Percentiles rank a stretch among this genome's conserved stretches.
Evolutionary conservation across 2,888 invertebrate genomes (phyloP).

Genomic region (Trissoscelio sp.): DNA sequence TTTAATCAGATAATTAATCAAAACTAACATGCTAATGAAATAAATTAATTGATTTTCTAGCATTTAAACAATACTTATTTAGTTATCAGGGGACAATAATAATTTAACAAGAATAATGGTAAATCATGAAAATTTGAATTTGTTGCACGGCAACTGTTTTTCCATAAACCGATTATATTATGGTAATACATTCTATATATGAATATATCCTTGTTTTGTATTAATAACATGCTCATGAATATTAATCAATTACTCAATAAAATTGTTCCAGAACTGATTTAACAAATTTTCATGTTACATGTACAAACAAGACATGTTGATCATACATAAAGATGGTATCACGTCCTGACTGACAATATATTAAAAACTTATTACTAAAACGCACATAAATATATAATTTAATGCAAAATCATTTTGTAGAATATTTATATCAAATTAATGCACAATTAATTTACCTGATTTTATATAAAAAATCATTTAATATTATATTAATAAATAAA

Average conservation of each 20-base stretch:
- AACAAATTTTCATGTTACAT: conserved; percentile 29
- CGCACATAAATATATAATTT: background rate
- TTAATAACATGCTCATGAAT: conserved; percentile 18
- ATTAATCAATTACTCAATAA: conserved; percentile 4
- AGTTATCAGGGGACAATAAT: too few species aligned
- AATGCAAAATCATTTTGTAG: background rate
- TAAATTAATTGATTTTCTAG: too few species aligned
- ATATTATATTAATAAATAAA: too few species aligned
- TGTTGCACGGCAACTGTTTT: too few species aligned
- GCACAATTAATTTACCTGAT: too few species aligned
- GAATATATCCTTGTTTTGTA: background rate
- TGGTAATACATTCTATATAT: background rate
- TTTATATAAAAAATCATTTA: too few species aligned
- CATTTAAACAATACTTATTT: too few species aligned
- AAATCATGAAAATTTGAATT: too few species aligned
- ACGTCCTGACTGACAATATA: conserved; percentile 8
- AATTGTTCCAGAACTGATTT: background rate
- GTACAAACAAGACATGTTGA: conserved; percentile 40
- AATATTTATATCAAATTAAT: too few species aligned
- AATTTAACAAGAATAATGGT: too few species aligned
- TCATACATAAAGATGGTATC: conserved; percentile 8
- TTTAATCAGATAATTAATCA: too few species aligned
- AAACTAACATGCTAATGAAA: too few species aligned
- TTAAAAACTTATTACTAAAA: background rate
- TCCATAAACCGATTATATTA: background rate